Percentiles rank a stretch among this genome's conserved stretches.
Evolutionary conservation across 1,140 invertebrate species (phyloP).

Genomic region (Drosophila sp.): DNA sequence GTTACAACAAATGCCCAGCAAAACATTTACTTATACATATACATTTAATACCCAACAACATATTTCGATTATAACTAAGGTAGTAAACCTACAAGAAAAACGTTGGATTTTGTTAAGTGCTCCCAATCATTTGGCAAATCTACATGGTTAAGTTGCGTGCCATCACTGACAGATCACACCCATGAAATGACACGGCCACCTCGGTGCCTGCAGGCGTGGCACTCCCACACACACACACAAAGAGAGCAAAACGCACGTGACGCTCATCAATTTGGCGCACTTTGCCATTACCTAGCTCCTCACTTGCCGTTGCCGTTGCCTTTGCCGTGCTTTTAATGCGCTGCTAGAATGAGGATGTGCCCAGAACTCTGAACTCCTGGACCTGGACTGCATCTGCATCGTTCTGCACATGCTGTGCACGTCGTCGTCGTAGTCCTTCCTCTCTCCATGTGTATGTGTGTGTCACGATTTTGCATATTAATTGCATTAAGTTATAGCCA

Average conservation of each 20-base stretch:
- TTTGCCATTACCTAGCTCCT: conserved; percentile 54
- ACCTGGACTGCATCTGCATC: conserved; percentile 52
- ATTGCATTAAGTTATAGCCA: conserved; percentile 82
- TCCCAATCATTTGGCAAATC: background rate
- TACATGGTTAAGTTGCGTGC: conserved; percentile 22
- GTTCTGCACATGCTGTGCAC: conserved; percentile 66
- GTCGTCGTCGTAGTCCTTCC: conserved; percentile 26
- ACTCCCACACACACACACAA: conserved; percentile 21
- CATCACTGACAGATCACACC: conserved; percentile 41
- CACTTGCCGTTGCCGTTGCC: background rate
- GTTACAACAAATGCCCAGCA: no score
- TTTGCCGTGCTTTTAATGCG: conserved; percentile 67
- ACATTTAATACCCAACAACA: no score
- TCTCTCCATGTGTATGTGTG: conserved; percentile 10
- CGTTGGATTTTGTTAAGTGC: no score
- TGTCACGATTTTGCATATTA: conserved; percentile 83
- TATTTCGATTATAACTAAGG: no score
- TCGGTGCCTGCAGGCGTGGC: conserved; percentile 42
- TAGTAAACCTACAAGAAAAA: no score
- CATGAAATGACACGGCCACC: conserved; percentile 51
- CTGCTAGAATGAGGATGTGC: conserved; percentile 37
- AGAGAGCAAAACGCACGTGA: conserved; percentile 77
- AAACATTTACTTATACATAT: no score
- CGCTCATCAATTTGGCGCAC: conserved; percentile 81
- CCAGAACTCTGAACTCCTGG: conserved; percentile 24